Conservation (phyloP, 2,888 invertebrate genomes). For the Euclidia mi region DNA sequence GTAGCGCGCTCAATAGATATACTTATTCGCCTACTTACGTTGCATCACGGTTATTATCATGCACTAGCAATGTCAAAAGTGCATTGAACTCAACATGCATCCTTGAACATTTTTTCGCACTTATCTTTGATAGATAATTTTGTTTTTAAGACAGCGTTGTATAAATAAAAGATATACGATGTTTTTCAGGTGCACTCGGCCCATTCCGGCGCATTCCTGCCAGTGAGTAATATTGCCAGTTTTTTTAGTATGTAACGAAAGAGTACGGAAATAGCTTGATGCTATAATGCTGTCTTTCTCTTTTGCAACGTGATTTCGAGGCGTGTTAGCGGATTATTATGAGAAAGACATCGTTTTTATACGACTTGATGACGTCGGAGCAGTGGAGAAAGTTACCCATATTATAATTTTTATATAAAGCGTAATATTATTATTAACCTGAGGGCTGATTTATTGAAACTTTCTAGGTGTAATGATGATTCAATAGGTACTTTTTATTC, state of each 20-base stretch:
- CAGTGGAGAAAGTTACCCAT: not conserved
- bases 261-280: conserved; percentile 16
- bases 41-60: conserved; percentile 75
- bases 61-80: conserved; percentile 82
- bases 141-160: conserved; percentile 60
- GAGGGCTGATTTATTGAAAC: too few species aligned
- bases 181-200: conserved; percentile 39
- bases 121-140: conserved; percentile 74
- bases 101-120: conserved; percentile 81
- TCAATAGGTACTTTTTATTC: too few species aligned
- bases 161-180: conserved; percentile 50
- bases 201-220: conserved; percentile 31
- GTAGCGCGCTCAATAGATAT: conserved; percentile 37
- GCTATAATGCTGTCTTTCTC: conserved; percentile 21
- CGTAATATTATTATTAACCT: too few species aligned
- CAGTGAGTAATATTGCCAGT: conserved; percentile 41
- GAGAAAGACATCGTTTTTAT: conserved; percentile 17
- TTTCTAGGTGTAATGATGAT: too few species aligned
- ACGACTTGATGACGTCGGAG: conserved; percentile 1
- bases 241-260: conserved; percentile 26
- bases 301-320: conserved; percentile 18
- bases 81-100: conserved; percentile 78
- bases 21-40: conserved; percentile 58
- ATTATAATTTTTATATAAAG: too few species aligned
- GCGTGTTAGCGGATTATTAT: conserved; percentile 13